A percentile compares a stretch with the other conserved stretches of the same genome.
Conservation (phyloP, 2,797 vertebrate genomes). For the Hafferia zeledoni region DNA sequence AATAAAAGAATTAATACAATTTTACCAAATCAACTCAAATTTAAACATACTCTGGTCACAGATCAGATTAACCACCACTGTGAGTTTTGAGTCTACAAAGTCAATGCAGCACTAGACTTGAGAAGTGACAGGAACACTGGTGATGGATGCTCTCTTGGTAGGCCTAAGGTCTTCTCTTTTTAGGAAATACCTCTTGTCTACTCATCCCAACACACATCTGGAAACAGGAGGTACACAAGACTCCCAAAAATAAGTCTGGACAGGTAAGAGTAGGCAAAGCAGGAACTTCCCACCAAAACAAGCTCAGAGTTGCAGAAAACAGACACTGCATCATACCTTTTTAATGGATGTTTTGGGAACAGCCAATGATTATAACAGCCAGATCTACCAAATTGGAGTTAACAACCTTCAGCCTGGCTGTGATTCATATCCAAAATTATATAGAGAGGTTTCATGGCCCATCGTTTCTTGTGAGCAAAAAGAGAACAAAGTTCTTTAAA, state of each 20-base stretch:
- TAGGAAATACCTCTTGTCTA: neutral
- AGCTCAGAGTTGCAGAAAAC: neutral
- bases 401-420: neutral
- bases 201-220: accelerated
- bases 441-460: neutral
- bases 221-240: neutral
- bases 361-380: neutral
- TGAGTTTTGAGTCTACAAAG: neutral
- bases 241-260: neutral
- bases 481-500: neutral
- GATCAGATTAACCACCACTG: neutral
- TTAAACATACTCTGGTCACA: neutral
- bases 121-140: neutral
- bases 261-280: neutral
- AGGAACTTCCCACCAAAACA: neutral
- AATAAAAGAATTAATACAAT: neutral
- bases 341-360: neutral
- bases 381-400: neutral
- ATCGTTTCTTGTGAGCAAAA: neutral
- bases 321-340: neutral
- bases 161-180: neutral
- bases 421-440: neutral
- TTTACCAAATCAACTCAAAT: neutral
- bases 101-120: neutral
- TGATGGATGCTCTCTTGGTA: neutral